Conservation (phyloP, 2,797 vertebrate genomes). For the Hydrophis major region DNA sequence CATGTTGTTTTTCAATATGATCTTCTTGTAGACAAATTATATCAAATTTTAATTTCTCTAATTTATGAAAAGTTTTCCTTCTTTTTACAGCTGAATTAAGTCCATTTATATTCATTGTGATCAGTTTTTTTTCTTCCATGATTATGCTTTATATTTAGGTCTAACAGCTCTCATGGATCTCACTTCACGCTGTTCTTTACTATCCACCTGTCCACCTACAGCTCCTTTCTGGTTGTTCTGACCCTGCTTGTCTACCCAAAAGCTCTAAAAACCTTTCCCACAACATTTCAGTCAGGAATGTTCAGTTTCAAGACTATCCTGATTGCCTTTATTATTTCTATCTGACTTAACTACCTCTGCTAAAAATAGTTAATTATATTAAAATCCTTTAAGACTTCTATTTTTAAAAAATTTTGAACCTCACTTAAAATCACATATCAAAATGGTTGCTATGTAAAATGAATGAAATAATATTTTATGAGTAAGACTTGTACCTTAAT, state of each 20-base stretch:
- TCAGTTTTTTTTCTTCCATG: no score
- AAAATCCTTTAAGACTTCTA: background rate
- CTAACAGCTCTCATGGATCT: no score
- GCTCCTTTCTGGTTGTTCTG: background rate
- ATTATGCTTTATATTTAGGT: no score
- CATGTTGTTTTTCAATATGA: no score
- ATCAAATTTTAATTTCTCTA: no score
- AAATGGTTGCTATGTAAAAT: background rate
- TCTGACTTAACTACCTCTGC: background rate
- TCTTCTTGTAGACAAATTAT: no score
- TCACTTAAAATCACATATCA: background rate
- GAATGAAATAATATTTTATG: background rate
- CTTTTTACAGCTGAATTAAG: no score
- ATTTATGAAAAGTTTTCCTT: no score
- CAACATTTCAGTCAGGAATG: background rate
- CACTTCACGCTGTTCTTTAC: no score
- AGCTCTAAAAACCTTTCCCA: background rate
- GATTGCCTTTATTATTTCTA: background rate
- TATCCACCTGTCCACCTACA: no score
- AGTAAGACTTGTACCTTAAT: background rate
- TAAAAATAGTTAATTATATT: background rate
- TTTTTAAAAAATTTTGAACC: background rate
- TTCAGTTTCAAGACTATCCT: background rate
- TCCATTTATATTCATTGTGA: no score
- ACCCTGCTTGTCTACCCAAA: background rate